A percentile compares a stretch with the other conserved stretches of the same genome.
These are phyloP conservation scores for Smittia aterrima DNA, from an alignment of 2,888 invertebrate species.

Conservation along the genomic window DNA sequence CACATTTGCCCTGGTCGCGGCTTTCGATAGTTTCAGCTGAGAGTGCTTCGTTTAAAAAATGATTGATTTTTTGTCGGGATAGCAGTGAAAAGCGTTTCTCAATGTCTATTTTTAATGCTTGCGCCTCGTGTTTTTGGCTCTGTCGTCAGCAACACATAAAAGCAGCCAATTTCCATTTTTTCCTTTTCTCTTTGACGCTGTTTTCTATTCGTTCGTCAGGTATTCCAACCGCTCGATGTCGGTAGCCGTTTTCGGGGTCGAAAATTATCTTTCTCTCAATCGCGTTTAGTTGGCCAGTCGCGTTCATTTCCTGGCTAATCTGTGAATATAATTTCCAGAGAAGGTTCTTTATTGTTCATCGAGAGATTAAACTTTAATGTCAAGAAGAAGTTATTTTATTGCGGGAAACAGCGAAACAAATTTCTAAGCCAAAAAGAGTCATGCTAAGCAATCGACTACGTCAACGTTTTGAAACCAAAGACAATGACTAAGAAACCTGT, in stretches of 20 bases:
- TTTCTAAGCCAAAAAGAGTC: too few relatives aligned
- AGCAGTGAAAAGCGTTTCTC: background rate
- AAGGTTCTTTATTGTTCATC: too few relatives aligned
- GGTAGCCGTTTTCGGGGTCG: background rate
- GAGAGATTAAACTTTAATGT: too few relatives aligned
- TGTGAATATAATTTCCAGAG: background rate
- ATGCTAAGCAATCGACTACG: too few relatives aligned
- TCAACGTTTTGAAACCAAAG: too few relatives aligned
- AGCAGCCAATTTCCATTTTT: conserved; percentile 38
- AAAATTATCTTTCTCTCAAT: background rate
- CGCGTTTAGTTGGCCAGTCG: background rate
- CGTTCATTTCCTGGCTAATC: background rate
- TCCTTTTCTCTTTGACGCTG: conserved; percentile 17
- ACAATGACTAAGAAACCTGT: conserved; percentile 12
- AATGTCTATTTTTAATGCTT: conserved; percentile 34
- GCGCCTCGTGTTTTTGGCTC: conserved; percentile 28
- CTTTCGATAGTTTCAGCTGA: background rate
- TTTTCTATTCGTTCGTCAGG: background rate
- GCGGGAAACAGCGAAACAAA: too few relatives aligned
- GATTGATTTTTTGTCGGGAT: background rate
- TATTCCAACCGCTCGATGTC: conserved; percentile 11
- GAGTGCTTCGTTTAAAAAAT: conserved; percentile 2
- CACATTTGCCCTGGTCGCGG: background rate
- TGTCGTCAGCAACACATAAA: conserved; percentile 38
- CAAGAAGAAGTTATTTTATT: too few relatives aligned